These are phyloP conservation scores for Cydia pomonella DNA, from an alignment of 1,140 invertebrate species.

Conservation along the genomic window DNA sequence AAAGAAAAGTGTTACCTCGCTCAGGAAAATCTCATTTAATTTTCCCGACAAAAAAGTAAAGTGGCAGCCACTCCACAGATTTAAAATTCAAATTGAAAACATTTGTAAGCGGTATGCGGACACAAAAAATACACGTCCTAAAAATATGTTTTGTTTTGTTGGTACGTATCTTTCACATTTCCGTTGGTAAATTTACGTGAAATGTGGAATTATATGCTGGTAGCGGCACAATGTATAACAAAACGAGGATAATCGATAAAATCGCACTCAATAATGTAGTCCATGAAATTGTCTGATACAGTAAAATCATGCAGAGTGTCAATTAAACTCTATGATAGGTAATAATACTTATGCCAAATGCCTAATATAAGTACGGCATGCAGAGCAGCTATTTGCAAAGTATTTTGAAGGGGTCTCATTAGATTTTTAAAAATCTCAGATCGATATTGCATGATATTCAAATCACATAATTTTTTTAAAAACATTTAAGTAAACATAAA, in stretches of 20 bases:
- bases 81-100: constrained; percentile 34
- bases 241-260: not conserved
- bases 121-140: constrained; percentile 24
- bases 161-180: not conserved
- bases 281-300: too few species aligned
- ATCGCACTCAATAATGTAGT: too few species aligned
- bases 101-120: constrained; percentile 29
- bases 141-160: constrained; percentile 14
- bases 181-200: not conserved
- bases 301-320: too few species aligned
- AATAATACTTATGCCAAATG: too few species aligned
- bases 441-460: too few species aligned
- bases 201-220: not conserved
- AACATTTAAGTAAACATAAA: too few species aligned
- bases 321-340: too few species aligned
- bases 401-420: too few species aligned
- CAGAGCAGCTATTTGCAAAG: too few species aligned
- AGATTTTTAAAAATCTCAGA: too few species aligned
- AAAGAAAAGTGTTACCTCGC: not conserved
- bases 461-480: too few species aligned
- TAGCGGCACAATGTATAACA: not conserved
- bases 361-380: too few species aligned
- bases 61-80: constrained; percentile 14
- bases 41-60: constrained; percentile 23
- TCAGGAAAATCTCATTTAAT: constrained; percentile 25